These are phyloP conservation scores for Andrena minutula DNA, from an alignment of 2,888 invertebrate species.

Conservation along the genomic window DNA sequence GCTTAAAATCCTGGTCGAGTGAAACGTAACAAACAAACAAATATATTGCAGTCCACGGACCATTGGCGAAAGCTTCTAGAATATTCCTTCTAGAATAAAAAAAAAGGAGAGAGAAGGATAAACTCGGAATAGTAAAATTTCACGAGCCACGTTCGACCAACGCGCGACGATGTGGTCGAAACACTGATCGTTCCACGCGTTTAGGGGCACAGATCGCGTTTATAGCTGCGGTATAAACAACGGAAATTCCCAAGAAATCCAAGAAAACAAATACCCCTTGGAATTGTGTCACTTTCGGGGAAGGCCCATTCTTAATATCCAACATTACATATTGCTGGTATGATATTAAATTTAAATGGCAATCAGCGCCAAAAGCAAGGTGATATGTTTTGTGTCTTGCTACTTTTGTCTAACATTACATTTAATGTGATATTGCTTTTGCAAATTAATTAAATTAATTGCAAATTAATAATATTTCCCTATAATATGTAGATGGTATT, in stretches of 20 bases:
- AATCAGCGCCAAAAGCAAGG: conserved; percentile 18
- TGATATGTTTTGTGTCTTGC: not conserved
- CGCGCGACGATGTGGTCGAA: conserved; percentile 19
- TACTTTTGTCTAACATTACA: not conserved
- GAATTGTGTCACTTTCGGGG: not conserved
- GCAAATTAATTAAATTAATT: not conserved
- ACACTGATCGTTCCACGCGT: conserved; percentile 22
- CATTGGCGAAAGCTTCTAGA: not conserved
- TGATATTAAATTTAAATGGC: conserved; percentile 40
- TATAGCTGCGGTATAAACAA: not conserved
- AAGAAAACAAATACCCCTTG: not conserved
- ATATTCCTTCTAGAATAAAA: not conserved
- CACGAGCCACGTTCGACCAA: not conserved
- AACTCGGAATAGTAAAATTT: not conserved
- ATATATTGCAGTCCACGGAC: not conserved
- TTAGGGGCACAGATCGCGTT: conserved; percentile 1
- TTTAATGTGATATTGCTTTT: not conserved
- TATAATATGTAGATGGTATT: too few relatives aligned
- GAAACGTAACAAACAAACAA: not conserved
- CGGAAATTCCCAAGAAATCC: not conserved
- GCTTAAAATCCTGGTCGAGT: not conserved
- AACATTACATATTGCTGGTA: not conserved
- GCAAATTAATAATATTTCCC: too few relatives aligned
- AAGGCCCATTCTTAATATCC: not conserved
- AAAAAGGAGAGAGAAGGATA: not conserved